Evolutionary conservation across 2,113 vertebrate species (phyloP).

Genomic region (Sialia sialis): DNA sequence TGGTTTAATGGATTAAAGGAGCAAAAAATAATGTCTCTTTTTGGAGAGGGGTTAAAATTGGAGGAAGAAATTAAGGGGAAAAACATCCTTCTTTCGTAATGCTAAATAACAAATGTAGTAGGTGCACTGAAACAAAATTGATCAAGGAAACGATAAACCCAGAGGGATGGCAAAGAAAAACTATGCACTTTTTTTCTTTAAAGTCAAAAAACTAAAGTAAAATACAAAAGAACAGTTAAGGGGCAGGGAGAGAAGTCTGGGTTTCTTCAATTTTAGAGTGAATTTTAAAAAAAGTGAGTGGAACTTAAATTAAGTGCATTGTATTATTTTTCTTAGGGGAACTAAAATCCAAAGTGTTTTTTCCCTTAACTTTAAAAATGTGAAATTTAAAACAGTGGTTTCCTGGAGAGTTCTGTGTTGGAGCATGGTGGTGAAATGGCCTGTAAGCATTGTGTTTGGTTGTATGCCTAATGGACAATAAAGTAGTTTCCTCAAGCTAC

Average conservation of each 20-base stretch:
- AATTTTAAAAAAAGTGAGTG: background rate
- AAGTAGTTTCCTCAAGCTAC: slow-evolving; percentile 14
- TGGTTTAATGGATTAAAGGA: background rate
- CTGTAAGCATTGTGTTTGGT: background rate
- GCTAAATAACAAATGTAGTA: background rate
- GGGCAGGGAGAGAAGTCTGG: background rate
- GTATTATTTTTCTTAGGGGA: background rate
- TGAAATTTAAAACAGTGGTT: background rate
- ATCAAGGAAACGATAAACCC: background rate
- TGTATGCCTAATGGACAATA: slow-evolving; percentile 1
- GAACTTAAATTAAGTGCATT: background rate
- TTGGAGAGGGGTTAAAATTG: background rate
- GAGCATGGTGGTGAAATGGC: background rate
- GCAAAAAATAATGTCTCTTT: background rate
- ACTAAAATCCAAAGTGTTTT: background rate
- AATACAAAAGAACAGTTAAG: background rate
- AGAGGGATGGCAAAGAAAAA: background rate
- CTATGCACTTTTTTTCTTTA: background rate
- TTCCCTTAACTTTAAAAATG: background rate
- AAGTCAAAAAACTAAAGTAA: background rate
- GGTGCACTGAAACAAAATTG: background rate
- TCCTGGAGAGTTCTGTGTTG: background rate
- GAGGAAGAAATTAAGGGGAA: background rate
- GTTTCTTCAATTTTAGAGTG: background rate
- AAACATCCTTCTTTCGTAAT: background rate